phyloP scores from a whole-genome alignment of 2,113 vertebrate genomes.

The Stercorarius parasiticus region DNA sequence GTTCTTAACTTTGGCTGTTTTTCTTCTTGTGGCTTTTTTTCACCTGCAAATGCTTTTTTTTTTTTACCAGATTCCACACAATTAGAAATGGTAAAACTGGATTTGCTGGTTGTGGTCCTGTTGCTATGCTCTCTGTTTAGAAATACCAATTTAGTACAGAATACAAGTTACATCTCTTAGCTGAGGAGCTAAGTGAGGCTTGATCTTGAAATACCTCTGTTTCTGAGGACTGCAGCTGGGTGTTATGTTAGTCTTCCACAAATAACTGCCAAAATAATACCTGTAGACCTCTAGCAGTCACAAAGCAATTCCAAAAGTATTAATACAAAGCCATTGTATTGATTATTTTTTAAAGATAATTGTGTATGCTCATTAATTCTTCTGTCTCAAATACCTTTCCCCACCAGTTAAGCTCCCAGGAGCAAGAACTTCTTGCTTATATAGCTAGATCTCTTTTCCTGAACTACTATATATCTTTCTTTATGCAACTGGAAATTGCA shows the following conservation, averaged over 20 bases:
- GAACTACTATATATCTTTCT: neutral
- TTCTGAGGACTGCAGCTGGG: neutral
- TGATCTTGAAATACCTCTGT: neutral
- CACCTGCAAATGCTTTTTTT: neutral
- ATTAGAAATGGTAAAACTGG: neutral
- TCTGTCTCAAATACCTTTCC: neutral
- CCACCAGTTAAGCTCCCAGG: neutral
- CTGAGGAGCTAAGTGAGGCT: neutral
- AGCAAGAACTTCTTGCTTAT: neutral
- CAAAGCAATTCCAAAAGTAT: neutral
- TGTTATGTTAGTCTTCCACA: neutral
- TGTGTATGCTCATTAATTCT: neutral
- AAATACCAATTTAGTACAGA: neutral
- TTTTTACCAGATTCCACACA: neutral
- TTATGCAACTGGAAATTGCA: neutral
- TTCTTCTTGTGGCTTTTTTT: neutral
- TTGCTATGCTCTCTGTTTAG: neutral
- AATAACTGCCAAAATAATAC: neutral
- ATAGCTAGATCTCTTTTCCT: neutral
- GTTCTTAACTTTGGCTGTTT: neutral
- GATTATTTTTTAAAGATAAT: neutral
- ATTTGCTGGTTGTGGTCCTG: neutral
- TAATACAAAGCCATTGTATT: neutral
- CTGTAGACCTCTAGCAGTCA: neutral
- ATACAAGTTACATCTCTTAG: neutral